phyloP scores from a whole-genome alignment of 1,140 invertebrate species.

The Pogonognathellus flavescens region DNA sequence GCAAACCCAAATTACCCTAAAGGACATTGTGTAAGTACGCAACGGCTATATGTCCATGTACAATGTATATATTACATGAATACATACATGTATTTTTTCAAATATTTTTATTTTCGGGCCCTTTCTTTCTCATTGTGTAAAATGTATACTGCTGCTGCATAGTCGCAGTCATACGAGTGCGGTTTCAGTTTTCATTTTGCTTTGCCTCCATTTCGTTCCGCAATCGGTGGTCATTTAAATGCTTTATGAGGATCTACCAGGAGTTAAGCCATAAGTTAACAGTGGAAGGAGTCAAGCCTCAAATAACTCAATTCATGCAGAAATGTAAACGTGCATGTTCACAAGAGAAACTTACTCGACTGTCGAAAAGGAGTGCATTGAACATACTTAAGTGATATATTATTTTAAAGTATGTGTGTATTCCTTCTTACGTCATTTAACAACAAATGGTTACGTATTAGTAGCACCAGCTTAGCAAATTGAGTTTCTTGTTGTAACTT shows the following conservation, averaged over 20 bases:
- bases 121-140: background rate
- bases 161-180: background rate
- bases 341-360: background rate
- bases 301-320: slow-evolving; percentile 26
- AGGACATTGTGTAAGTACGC: too few species aligned
- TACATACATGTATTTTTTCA: background rate
- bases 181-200: slow-evolving; percentile 28
- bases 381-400: too few species aligned
- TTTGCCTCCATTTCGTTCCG: slow-evolving; percentile 1
- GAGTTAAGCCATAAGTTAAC: slow-evolving; percentile 21
- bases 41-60: background rate
- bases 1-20: too few species aligned
- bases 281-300: slow-evolving; percentile 23
- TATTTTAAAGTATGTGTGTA: too few species aligned
- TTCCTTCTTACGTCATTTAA: too few species aligned
- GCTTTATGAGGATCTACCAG: slow-evolving; percentile 14
- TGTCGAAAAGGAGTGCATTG: too few species aligned
- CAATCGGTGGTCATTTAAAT: slow-evolving; percentile 39
- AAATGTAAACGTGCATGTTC: slow-evolving; percentile 8
- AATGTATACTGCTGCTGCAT: background rate
- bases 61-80: slow-evolving; percentile 18
- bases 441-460: too few species aligned
- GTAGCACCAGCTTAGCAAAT: too few species aligned
- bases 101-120: too few species aligned
- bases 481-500: too few species aligned